A percentile compares a stretch with the other conserved stretches of the same genome.
Evolutionary conservation across 1,140 invertebrate species (phyloP).

Genomic region (Drosophila saltans): DNA sequence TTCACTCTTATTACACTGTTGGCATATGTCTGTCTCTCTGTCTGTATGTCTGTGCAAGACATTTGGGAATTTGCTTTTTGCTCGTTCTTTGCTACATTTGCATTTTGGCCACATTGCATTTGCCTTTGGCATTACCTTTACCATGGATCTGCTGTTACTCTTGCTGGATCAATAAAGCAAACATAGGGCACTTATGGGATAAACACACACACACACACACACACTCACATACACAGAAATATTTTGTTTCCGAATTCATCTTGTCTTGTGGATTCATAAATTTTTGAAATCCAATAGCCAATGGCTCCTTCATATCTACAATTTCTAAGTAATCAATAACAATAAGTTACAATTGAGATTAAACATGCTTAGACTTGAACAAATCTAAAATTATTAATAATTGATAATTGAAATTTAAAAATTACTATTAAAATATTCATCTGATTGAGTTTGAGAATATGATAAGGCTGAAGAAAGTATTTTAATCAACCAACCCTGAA

Average conservation of each 20-base stretch:
- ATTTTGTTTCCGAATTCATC: background rate
- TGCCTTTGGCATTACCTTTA: background rate
- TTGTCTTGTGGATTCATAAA: background rate
- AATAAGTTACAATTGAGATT: too few species aligned
- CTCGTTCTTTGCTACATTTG: conserved; percentile 45
- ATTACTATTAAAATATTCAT: too few species aligned
- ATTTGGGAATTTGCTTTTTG: conserved; percentile 42
- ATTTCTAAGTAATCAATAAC: too few species aligned
- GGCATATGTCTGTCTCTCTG: conserved; percentile 24
- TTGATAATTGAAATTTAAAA: too few species aligned
- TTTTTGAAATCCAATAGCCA: too few species aligned
- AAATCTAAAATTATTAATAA: too few species aligned
- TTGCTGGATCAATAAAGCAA: conserved; percentile 21
- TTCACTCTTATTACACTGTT: background rate
- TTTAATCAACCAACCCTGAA: too few species aligned
- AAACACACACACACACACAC: conserved; percentile 8
- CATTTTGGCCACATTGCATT: conserved; percentile 50
- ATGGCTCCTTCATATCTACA: too few species aligned
- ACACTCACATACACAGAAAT: background rate
- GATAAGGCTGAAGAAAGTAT: too few species aligned
- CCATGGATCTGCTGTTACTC: conserved; percentile 4
- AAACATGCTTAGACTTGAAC: too few species aligned
- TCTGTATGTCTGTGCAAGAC: conserved; percentile 21
- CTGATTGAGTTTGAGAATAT: too few species aligned
- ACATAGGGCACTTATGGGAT: conserved; percentile 36